Percentiles rank a stretch among this genome's conserved stretches.
These are phyloP conservation scores for Limnephilus lunatus DNA, from an alignment of 2,888 invertebrate genomes.

Conservation along the genomic window DNA sequence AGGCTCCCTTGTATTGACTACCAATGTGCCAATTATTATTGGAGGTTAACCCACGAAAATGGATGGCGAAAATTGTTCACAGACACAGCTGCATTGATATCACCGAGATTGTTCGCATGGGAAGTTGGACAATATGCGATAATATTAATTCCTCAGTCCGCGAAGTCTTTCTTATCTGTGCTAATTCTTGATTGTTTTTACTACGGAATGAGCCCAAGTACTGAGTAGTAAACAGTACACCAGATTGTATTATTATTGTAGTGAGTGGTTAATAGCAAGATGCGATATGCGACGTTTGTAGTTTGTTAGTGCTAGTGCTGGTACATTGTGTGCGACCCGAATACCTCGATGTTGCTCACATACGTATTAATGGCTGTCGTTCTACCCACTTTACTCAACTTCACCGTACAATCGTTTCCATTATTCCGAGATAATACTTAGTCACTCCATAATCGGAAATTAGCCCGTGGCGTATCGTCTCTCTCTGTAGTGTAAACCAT, in stretches of 20 bases:
- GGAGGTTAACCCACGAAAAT: too few species aligned
- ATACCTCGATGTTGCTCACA: conserved; percentile 14
- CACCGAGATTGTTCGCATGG: too few species aligned
- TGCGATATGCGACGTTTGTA: not conserved
- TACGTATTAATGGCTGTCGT: not conserved
- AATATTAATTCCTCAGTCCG: not conserved
- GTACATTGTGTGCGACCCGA: not conserved
- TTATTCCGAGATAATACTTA: not conserved
- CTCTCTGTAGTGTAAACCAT: not conserved
- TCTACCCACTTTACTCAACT: not conserved
- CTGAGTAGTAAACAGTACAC: not conserved
- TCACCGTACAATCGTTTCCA: not conserved
- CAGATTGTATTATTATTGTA: not conserved
- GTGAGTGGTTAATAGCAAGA: not conserved
- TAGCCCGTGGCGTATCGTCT: not conserved
- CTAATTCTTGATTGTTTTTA: not conserved
- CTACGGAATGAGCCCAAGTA: not conserved
- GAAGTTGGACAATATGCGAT: too few species aligned
- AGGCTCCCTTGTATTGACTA: too few species aligned
- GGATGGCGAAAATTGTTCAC: too few species aligned
- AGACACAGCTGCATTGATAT: too few species aligned
- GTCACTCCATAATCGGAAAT: not conserved
- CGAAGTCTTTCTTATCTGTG: not conserved
- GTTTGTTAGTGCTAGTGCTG: not conserved
- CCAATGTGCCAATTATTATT: too few species aligned